Conservation (phyloP, 1,140 invertebrate genomes). For the Listronotus oregonensis region DNA sequence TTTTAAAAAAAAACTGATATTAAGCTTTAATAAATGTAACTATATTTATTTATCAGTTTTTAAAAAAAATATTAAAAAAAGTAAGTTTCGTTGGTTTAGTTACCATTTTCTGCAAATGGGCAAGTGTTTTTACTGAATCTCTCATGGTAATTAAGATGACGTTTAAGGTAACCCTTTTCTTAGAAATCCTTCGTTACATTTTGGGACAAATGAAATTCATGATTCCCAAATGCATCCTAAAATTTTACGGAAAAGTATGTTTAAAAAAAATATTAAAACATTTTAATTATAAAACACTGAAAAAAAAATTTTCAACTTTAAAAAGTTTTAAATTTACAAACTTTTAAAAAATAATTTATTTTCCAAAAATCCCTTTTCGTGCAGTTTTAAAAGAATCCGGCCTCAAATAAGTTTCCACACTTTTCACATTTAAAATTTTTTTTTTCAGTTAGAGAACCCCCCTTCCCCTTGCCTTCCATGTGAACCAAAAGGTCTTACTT, state of each 20-base stretch:
- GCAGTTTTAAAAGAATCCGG: not conserved
- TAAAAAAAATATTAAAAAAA: too few relatives aligned
- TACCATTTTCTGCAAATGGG: conserved; percentile 5
- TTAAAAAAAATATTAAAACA: too few relatives aligned
- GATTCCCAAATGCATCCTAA: not conserved
- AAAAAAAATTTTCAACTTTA: too few relatives aligned
- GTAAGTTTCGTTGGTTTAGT: too few relatives aligned
- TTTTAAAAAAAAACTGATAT: too few relatives aligned
- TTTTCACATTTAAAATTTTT: conserved; percentile 1
- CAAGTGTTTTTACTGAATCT: not conserved
- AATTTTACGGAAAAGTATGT: too few relatives aligned
- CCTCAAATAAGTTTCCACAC: not conserved
- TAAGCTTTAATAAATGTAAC: too few relatives aligned
- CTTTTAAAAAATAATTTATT: too few relatives aligned
- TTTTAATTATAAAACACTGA: too few relatives aligned
- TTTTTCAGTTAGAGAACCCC: too few relatives aligned
- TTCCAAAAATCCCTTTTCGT: not conserved
- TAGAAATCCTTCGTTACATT: not conserved
- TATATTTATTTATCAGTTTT: too few relatives aligned
- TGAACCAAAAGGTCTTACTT: not conserved
- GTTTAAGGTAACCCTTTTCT: conserved; percentile 3
- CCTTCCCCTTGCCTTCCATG: not conserved
- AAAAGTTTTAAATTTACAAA: too few relatives aligned
- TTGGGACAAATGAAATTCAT: not conserved
- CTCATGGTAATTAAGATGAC: not conserved